These are phyloP conservation scores for Creontiades dilutus DNA, from an alignment of 2,888 invertebrate genomes.

Conservation along the genomic window DNA sequence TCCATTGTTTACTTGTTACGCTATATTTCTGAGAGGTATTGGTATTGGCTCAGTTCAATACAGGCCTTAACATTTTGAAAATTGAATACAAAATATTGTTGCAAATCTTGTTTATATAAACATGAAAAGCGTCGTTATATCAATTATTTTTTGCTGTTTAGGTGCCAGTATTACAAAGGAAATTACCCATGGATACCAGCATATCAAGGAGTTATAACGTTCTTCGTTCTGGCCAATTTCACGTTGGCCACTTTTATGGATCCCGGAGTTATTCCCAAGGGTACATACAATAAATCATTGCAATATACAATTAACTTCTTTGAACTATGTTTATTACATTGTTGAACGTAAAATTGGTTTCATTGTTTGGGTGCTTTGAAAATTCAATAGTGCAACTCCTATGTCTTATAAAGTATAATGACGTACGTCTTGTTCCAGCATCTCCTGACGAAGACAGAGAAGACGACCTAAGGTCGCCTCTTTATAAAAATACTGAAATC, in stretches of 20 bases:
- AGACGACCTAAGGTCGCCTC: conserved; percentile 96
- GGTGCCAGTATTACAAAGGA: conserved; percentile 92
- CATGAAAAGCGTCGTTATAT: not conserved
- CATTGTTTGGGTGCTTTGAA: too few species aligned
- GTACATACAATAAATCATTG: conserved; percentile 79
- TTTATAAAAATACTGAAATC: conserved; percentile 98
- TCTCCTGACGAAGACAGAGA: conserved; percentile 97
- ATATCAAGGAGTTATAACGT: conserved; percentile 95
- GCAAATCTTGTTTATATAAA: too few species aligned
- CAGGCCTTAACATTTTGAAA: too few species aligned
- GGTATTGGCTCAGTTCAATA: too few species aligned
- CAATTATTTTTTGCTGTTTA: conserved; percentile 78
- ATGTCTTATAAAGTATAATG: too few species aligned
- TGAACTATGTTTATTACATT: too few species aligned
- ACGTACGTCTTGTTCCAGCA: conserved; percentile 83
- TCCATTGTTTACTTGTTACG: too few species aligned
- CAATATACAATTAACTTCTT: too few species aligned
- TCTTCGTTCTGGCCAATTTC: conserved; percentile 99
- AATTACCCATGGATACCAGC: conserved; percentile 94
- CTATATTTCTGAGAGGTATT: too few species aligned
- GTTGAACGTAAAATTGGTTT: too few species aligned
- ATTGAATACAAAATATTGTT: too few species aligned
- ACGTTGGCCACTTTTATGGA: conserved; percentile 99
- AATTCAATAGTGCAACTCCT: too few species aligned
- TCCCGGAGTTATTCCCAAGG: conserved; percentile 98